Evolutionary conservation across 1,140 invertebrate genomes (phyloP).

Genomic region (Drosophila nasuta): DNA sequence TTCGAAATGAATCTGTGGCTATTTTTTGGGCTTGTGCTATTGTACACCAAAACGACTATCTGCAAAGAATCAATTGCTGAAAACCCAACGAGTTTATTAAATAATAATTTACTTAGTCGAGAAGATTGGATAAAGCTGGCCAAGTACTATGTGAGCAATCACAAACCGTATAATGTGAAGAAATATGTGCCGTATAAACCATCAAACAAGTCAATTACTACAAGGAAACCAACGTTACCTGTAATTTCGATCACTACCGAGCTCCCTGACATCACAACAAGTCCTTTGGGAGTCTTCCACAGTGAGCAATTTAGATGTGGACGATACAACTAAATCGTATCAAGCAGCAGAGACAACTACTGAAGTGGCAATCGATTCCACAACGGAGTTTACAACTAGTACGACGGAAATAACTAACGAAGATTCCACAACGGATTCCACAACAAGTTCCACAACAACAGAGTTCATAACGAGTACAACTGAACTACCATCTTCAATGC

Average conservation of each 20-base stretch:
- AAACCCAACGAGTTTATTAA: constrained; percentile 8
- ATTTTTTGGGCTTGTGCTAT: constrained; percentile 22
- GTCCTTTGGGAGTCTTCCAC: neutral
- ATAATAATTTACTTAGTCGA: constrained; percentile 26
- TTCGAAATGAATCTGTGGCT: constrained; percentile 46
- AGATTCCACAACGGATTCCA: neutral
- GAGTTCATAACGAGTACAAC: constrained; percentile 16
- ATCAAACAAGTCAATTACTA: neutral
- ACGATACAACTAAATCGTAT: neutral
- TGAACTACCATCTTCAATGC: constrained; percentile 18
- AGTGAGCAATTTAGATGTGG: neutral
- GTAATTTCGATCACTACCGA: neutral
- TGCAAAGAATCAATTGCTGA: neutral
- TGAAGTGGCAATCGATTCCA: neutral
- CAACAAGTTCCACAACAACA: neutral
- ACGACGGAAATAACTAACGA: too few species aligned
- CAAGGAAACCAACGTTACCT: neutral
- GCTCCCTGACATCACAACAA: constrained; percentile 1
- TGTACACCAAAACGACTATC: constrained; percentile 1
- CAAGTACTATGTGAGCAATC: constrained; percentile 43
- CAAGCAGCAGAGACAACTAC: neutral
- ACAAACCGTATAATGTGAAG: constrained; percentile 42
- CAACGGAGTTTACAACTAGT: neutral
- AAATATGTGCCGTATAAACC: constrained; percentile 53
- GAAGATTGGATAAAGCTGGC: constrained; percentile 57